Evolutionary conservation across 2,113 vertebrate species (phyloP), one percentile per base, ranked within the genome.

Genomic region (Callithrix jacchus): DNA sequence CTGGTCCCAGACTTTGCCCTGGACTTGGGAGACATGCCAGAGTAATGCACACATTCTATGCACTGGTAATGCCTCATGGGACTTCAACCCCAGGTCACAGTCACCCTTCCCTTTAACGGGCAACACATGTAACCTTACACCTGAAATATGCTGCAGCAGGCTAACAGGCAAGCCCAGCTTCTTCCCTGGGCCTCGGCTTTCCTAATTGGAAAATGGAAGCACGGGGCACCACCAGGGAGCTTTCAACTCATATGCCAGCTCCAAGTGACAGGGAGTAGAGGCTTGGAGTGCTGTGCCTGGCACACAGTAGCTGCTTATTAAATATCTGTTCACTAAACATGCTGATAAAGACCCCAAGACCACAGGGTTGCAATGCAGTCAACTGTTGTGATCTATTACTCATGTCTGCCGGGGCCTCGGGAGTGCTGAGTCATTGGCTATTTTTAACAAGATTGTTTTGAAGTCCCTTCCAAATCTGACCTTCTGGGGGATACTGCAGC

Each of bases 161-260:
- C 54, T 40, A 25, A 76, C 0, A 49, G 30, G 37, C 54, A 77
- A 61, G 70, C 10, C 40, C 49, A 61, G 79, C 18, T 13, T 77
- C 93, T 89, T 58, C 89, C 92, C 68, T 2, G n/a, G 61, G 76
- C 32, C 56, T 94, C 45, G 73, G 81, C 73, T 61, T 56, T 52
- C 52, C 49, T 18, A 14, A 3, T 0, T 42, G 9, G 27, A 68
- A 85, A 56, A 35, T 3, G 61, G 18, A 56, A 71, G 20, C 6
- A 2, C 3, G 32, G 4, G 5, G 68, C 20, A 16, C 0, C 9
- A 25, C 6, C 52, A n/a, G 16, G 58, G 20, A 64, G 86, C 37
- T 82, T 88, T n/a, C 6, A 3, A 82, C 21, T 92, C 45, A 1
- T 16, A 54, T 30, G 86, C 40, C 35, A 35, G 16, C n/a, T 70